Percentiles rank a stretch among this genome's conserved stretches.
phyloP scores from a whole-genome alignment of 2,888 invertebrate genomes.

The Pyrgus malvae region DNA sequence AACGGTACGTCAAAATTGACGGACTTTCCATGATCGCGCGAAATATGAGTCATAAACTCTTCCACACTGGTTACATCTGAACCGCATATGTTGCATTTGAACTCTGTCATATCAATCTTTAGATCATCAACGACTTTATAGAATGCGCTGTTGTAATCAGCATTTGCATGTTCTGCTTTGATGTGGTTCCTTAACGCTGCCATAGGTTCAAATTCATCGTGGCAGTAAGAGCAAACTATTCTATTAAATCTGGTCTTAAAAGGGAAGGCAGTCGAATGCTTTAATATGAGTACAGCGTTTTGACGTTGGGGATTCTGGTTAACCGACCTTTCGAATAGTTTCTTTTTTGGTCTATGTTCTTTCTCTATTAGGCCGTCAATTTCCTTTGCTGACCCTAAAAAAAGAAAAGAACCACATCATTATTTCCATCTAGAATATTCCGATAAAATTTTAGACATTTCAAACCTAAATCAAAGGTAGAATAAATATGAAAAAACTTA shows the following conservation, averaged over 20 bases:
- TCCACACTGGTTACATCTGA: constrained; percentile 57
- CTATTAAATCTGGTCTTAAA: constrained; percentile 76
- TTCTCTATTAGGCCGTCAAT: constrained; percentile 61
- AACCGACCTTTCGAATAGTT: constrained; percentile 74
- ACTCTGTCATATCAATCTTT: constrained; percentile 68
- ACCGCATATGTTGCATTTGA: constrained; percentile 64
- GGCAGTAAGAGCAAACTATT: constrained; percentile 72
- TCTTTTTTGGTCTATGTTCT: constrained; percentile 72
- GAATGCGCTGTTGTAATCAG: constrained; percentile 71
- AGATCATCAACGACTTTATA: constrained; percentile 71
- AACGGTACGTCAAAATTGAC: constrained; percentile 70
- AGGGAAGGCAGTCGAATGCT: constrained; percentile 68
- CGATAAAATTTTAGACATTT: constrained; percentile 21
- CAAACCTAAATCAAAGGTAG: no score
- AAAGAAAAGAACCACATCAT: constrained; percentile 73
- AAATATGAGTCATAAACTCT: constrained; percentile 64
- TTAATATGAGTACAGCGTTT: constrained; percentile 70
- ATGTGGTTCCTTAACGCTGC: constrained; percentile 64
- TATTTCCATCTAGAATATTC: constrained; percentile 55
- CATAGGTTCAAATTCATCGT: constrained; percentile 71
- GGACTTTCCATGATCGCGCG: constrained; percentile 56
- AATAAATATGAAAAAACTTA: no score
- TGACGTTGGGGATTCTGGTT: constrained; percentile 74
- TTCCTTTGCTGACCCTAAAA: constrained; percentile 72
- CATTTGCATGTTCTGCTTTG: constrained; percentile 56